Evolutionary conservation across 2,113 vertebrate genomes (phyloP), one percentile per base, ranked within the genome.

Genomic region (Ptilonorhynchus violaceus): DNA sequence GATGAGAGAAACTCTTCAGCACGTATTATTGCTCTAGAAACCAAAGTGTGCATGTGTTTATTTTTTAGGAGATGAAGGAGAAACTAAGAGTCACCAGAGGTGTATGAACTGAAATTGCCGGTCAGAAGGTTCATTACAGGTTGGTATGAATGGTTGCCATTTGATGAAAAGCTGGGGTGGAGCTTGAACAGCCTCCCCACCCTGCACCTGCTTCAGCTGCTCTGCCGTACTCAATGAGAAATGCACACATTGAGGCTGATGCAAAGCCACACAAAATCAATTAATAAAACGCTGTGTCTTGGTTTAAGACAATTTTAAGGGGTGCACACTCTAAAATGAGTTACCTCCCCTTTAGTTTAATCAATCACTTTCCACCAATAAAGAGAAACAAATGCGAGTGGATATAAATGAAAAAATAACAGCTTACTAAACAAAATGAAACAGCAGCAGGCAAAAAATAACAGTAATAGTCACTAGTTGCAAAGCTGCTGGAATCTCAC

Each of bases 151-250:
- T 7, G 4, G 8, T 35, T 84, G 37, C 21, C 13, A 5, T 33
- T 30, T 0, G 0, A 4, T 55, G 52, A 27, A 44, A 66, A 78
- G 28, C 72, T 35, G 37, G 7, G 33, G 59, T 11, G 44, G 30
- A 50, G 33, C 14, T 8, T 41, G 42, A 46, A 53, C 25, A 1
- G 0, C 15, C 30, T 75, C 17, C 6, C 4, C 28, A n/a, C 10
- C 15, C 24, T 49, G 23, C 9, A 22, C 20, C 41, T 30, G 5
- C 28, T 73, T 25, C 28, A 35, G 72, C 28, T 49, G 35, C 3
- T 28, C 58, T 77, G 46, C 21, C 25, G 14, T 73, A 28, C 12
- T 82, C 10, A 16, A 3, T 58, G 70, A 33, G 63, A 59, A 76
- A 69, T 3, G 3, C 18, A 74, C 21, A 47, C 49, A 24, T 21